Conservation (phyloP, 2,797 vertebrate genomes). For the Ataeniobius toweri region DNA sequence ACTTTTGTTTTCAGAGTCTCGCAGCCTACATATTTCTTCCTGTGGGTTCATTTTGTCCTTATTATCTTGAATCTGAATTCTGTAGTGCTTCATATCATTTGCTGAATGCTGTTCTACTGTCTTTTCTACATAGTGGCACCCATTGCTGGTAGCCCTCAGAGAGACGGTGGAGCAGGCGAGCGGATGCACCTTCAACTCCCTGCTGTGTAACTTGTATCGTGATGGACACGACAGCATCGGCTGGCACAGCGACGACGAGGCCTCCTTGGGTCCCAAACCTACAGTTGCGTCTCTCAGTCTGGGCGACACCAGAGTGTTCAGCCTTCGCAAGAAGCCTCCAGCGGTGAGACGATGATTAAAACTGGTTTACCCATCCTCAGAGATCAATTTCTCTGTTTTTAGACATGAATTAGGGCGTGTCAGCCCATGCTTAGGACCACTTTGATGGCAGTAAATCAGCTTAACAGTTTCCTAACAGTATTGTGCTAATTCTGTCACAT, state of each 20-base stretch:
- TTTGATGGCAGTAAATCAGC: background rate
- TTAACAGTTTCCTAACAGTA: background rate
- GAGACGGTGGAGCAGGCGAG: slow-evolving; percentile 76
- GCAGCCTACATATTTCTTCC: background rate
- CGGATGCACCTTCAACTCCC: slow-evolving; percentile 87
- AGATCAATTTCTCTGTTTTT: background rate
- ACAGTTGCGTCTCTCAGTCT: slow-evolving; percentile 91
- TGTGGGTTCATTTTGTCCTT: background rate
- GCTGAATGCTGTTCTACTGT: background rate
- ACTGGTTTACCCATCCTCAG: background rate
- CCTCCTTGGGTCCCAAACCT: slow-evolving; percentile 82
- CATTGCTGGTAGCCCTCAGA: slow-evolving; percentile 81
- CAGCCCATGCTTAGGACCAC: background rate
- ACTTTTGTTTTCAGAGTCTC: too few relatives aligned
- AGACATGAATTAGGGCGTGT: background rate
- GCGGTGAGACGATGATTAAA: slow-evolving; percentile 78
- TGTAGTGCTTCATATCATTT: background rate
- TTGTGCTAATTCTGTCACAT: background rate
- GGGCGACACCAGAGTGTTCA: slow-evolving; percentile 89
- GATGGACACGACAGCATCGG: slow-evolving; percentile 92
- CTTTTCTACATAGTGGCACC: slow-evolving; percentile 85
- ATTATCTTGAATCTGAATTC: background rate
- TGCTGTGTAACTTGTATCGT: slow-evolving; percentile 94
- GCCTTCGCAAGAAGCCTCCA: slow-evolving; percentile 90
- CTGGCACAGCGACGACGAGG: slow-evolving; percentile 94